phyloP scores from a whole-genome alignment of 2,797 vertebrate genomes.

The Hirundo rustica region DNA sequence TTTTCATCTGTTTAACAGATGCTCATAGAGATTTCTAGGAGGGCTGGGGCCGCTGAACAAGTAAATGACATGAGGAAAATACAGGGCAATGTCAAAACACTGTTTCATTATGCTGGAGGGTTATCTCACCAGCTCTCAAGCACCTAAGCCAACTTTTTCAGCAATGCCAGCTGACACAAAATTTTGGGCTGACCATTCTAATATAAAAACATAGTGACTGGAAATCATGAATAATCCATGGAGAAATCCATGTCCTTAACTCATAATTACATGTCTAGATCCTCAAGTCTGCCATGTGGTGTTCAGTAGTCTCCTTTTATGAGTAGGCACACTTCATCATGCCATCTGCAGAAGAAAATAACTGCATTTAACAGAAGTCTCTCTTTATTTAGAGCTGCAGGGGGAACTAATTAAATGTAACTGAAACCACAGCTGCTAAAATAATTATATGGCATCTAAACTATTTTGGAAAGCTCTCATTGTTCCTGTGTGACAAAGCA shows the following conservation, averaged over 20 bases:
- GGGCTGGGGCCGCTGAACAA: not conserved
- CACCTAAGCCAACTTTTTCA: not conserved
- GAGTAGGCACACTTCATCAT: conserved; percentile 28
- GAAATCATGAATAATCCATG: not conserved
- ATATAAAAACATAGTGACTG: not conserved
- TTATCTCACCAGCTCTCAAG: not conserved
- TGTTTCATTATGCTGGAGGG: not conserved
- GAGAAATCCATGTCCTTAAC: not conserved
- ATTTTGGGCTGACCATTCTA: not conserved
- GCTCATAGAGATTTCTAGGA: not conserved
- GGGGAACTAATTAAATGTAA: conserved; percentile 71
- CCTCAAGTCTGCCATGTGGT: not conserved
- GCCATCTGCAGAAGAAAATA: conserved; percentile 63
- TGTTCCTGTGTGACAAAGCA: not conserved
- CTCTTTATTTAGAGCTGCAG: conserved; percentile 65
- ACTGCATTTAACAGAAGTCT: conserved; percentile 56
- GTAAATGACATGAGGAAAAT: not conserved
- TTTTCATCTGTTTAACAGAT: not conserved
- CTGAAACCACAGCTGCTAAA: conserved; percentile 69
- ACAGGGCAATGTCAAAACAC: not conserved
- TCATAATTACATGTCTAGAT: not conserved
- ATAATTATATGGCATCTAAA: conserved; percentile 47
- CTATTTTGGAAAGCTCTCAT: conserved; percentile 19
- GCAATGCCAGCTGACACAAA: not conserved
- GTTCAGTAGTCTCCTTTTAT: conserved; percentile 14